These are phyloP conservation scores for Lampris incognitus DNA, from an alignment of 2,113 vertebrate genomes.

Conservation along the genomic window DNA sequence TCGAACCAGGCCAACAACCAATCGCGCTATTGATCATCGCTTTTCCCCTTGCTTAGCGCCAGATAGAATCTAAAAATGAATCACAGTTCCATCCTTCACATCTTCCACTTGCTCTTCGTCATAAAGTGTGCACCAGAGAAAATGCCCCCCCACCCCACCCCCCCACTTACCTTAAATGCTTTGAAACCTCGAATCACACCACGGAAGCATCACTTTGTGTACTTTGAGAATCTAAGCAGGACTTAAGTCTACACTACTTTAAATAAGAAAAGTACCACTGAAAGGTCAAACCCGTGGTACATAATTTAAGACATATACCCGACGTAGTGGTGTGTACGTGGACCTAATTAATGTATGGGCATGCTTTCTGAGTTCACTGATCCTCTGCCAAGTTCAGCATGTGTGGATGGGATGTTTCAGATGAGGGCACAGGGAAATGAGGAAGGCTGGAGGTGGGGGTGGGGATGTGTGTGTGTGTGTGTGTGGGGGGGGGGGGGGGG, in stretches of 20 bases:
- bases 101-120: slow-evolving; percentile 43
- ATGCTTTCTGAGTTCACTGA: slow-evolving; percentile 51
- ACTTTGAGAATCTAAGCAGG: slow-evolving; percentile 50
- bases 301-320: slow-evolving; percentile 64
- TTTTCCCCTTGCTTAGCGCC: slow-evolving; percentile 23
- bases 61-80: slow-evolving; percentile 52
- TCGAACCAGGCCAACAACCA: slow-evolving; percentile 43
- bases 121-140: slow-evolving; percentile 38
- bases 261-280: slow-evolving; percentile 43
- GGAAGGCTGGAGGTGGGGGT: neutral
- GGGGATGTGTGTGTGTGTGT: too few species aligned
- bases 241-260: slow-evolving; percentile 33
- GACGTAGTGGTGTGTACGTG: slow-evolving; percentile 32
- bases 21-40: slow-evolving; percentile 60
- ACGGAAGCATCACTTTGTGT: slow-evolving; percentile 42
- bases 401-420: slow-evolving; percentile 59
- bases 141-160: slow-evolving; percentile 23
- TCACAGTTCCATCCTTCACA: slow-evolving; percentile 47
- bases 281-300: slow-evolving; percentile 58
- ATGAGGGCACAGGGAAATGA: slow-evolving; percentile 61
- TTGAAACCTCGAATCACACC: slow-evolving; percentile 56
- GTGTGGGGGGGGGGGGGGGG: neutral
- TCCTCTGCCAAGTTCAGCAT: slow-evolving; percentile 61
- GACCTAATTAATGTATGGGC: slow-evolving; percentile 68
- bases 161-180: slow-evolving; percentile 49